A percentile compares a stretch with the other conserved stretches of the same genome.
phyloP scores from a whole-genome alignment of 2,888 invertebrate species.

The Anoncus sp. region DNA sequence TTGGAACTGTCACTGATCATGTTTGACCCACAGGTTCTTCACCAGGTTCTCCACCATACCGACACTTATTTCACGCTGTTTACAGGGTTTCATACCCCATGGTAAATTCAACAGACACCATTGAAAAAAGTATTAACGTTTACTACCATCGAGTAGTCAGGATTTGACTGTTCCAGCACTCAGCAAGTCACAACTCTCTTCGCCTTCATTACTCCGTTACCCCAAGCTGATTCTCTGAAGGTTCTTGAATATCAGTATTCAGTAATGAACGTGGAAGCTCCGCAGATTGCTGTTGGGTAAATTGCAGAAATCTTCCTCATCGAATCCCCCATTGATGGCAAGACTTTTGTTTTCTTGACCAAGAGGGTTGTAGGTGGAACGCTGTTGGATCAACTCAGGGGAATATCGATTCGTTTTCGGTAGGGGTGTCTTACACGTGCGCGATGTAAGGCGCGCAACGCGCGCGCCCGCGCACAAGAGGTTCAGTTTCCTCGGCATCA shows the following conservation, averaged over 20 bases:
- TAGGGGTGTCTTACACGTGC: conserved; percentile 53
- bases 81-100: neutral
- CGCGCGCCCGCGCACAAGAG: conserved; percentile 42
- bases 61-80: neutral
- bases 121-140: neutral
- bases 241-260: conserved; percentile 7
- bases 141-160: conserved; percentile 4
- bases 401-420: conserved; percentile 63
- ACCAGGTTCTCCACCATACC: neutral
- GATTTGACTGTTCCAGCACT: conserved; percentile 3
- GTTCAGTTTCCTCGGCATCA: conserved; percentile 23
- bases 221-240: conserved; percentile 8
- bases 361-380: neutral
- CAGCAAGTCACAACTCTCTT: neutral
- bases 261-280: neutral
- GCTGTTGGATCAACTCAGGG: conserved; percentile 41
- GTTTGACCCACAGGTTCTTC: neutral
- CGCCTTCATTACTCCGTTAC: neutral
- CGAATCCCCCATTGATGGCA: conserved; percentile 2
- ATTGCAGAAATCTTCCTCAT: conserved; percentile 31
- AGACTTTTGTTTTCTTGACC: neutral
- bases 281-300: too few species aligned
- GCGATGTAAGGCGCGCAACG: conserved; percentile 44
- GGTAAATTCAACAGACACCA: neutral
- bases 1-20: neutral